A percentile compares a stretch with the other conserved stretches of the same genome.
Evolutionary conservation across 2,113 vertebrate genomes (phyloP).

Genomic region (Callospermophilus lateralis): DNA sequence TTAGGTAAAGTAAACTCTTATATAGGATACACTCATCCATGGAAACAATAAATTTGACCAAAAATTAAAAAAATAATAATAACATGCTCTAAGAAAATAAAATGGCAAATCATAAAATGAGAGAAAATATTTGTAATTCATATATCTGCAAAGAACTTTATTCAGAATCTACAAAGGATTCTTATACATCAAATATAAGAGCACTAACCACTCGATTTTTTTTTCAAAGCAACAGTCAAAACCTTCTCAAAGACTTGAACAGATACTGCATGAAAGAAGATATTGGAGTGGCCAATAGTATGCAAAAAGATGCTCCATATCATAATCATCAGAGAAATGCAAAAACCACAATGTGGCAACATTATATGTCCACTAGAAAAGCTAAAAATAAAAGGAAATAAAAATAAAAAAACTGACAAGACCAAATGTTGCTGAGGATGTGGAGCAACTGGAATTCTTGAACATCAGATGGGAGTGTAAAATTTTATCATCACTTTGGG

Average conservation of each 20-base stretch:
- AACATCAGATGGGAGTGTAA: constrained; percentile 69
- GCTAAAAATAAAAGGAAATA: constrained; percentile 56
- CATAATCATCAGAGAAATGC: constrained; percentile 1
- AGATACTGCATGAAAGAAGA: neutral
- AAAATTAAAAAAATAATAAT: neutral
- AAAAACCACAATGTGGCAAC: neutral
- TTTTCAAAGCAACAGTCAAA: neutral
- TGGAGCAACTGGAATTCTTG: constrained; percentile 72
- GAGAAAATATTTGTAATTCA: neutral
- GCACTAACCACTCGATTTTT: neutral
- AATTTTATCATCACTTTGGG: constrained; percentile 66
- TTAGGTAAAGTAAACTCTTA: neutral
- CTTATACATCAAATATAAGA: neutral
- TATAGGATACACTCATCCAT: neutral
- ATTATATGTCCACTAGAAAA: constrained; percentile 34
- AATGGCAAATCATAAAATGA: neutral
- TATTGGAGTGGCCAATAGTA: neutral
- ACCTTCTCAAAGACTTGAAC: neutral
- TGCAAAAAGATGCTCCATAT: neutral
- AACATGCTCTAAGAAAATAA: neutral
- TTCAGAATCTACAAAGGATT: neutral
- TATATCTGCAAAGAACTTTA: neutral
- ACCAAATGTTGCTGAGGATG: constrained; percentile 66
- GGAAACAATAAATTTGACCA: neutral
- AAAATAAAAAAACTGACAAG: constrained; percentile 45